Evolutionary conservation across 2,888 invertebrate genomes (phyloP), one percentile per base, ranked within the genome.

Genomic region (Sinelater perroti): DNA sequence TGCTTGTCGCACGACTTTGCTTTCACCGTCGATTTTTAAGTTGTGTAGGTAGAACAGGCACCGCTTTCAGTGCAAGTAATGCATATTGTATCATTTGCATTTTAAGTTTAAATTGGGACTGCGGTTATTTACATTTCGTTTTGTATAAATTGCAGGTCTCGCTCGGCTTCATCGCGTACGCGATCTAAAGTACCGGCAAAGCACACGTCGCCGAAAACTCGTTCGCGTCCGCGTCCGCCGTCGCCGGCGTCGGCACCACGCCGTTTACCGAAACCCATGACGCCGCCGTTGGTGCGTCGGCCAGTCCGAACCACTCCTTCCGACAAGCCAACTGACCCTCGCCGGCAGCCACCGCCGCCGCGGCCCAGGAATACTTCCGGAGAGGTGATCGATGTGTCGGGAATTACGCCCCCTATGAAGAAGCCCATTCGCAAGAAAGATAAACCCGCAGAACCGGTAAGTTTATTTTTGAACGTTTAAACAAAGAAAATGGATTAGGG

Each of bases 91-190:
- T n/a, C n/a, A n/a, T n/a, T n/a, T n/a, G n/a, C n/a, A n/a, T n/a
- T n/a, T n/a, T n/a, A n/a, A n/a, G n/a, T n/a, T n/a, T n/a, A n/a
- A n/a, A n/a, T n/a, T n/a, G n/a, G n/a, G n/a, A n/a, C n/a, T n/a
- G n/a, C n/a, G n/a, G n/a, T n/a, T n/a, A n/a, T n/a, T n/a, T n/a
- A n/a, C n/a, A n/a, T n/a, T n/a, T n/a, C n/a, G n/a, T n/a, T n/a
- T n/a, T n/a, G n/a, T n/a, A n/a, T n/a, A n/a, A n/a, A n/a, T n/a
- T n/a, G n/a, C 49, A 82, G 84, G 66, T 83, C 81, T 2, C 81
- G 85, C 33, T 85, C 88, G 0, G 76, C 81, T 10, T 84, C 89
- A 5, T 82, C 86, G 13, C 77, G 80, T 33, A 78, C 82, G 21
- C 80, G 82, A 42, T 56, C 65, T 3, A 71, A 82, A 78, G 0